Evolutionary conservation across 2,113 vertebrate species (phyloP), one percentile per base, ranked within the genome.

Genomic region (Atlantisia rogersi): DNA sequence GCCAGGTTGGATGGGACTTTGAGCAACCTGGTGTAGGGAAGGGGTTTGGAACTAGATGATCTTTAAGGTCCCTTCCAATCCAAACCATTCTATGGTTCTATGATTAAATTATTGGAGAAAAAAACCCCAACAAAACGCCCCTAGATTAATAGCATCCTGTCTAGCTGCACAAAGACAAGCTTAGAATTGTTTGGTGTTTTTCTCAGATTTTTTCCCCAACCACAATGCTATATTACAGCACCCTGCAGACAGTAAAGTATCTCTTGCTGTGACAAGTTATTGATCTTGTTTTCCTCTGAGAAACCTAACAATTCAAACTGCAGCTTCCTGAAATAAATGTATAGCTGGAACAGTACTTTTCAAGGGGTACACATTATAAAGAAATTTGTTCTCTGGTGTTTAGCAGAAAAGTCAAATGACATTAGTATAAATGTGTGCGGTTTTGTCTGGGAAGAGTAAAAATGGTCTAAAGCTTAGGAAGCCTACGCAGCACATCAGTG

Each of bases 261-360:
- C 64, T 96, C 96, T 94, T 97, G 86, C 94, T 97, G 96, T 96
- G 97, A 97, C 85, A 90, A 95, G 95, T 95, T 98, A 98, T 97
- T 98, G 98, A 98, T 97, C 91, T 93, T 96, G 52, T 95, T 97
- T 98, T 97, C 86, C 90, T 97, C 82, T 77, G 94, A 97, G 97
- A 96, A 70, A 50, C 59, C 78, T 97, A 95, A 97, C 79, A 96
- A 98, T 84, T 92, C 95, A 95, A 94, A 97, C 52, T 93, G 29
- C 50, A 95, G 32, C 88, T 96, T 96, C 70, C 73, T 96, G 82
- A 96, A 96, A 97, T 83, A 90, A 96, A 97, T 83, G 89, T 81
- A 88, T 32, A 86, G 39, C 52, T 69, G 48, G 44, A 96, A 17
- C 19, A 78, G 25, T 89, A 35, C 26, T 90, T 95, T 92, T 68